Conservation (phyloP, 2,797 vertebrate species). For the Erpetoichthys calabaricus region DNA sequence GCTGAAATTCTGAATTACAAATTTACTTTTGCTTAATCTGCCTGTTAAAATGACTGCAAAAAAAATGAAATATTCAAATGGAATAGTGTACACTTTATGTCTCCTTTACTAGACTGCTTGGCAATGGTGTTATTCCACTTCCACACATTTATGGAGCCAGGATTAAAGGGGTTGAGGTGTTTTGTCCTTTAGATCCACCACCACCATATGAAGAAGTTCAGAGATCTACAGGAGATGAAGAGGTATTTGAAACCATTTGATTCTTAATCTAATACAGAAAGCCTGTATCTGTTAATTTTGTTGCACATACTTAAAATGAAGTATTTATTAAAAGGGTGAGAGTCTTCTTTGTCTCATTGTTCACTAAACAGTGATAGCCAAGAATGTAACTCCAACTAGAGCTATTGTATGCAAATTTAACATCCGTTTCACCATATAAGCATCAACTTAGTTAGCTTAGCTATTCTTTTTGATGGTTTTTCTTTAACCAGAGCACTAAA, state of each 20-base stretch:
- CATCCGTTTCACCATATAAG: no score
- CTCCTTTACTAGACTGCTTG: slow-evolving; percentile 39
- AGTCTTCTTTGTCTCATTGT: no score
- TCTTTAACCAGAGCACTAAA: no score
- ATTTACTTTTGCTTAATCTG: not conserved
- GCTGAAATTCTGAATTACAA: not conserved
- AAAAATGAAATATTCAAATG: not conserved
- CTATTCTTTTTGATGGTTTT: no score
- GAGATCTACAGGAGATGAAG: slow-evolving; percentile 24
- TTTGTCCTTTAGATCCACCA: slow-evolving; percentile 60
- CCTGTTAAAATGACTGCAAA: not conserved
- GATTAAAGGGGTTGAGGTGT: slow-evolving; percentile 60
- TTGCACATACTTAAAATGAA: no score
- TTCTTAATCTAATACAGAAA: no score
- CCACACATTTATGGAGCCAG: slow-evolving; percentile 50
- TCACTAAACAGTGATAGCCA: no score
- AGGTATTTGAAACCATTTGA: slow-evolving; percentile 27
- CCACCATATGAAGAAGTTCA: slow-evolving; percentile 59
- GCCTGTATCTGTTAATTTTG: no score
- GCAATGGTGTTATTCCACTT: slow-evolving; percentile 50
- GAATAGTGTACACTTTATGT: not conserved
- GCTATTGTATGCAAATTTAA: no score
- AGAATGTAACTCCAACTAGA: no score
- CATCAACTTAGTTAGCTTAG: no score
- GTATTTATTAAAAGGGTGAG: no score